A percentile compares a stretch with the other conserved stretches of the same genome.
These are phyloP conservation scores for Cyprinodon tularosa DNA, from an alignment of 2,113 vertebrate genomes.

Conservation along the genomic window DNA sequence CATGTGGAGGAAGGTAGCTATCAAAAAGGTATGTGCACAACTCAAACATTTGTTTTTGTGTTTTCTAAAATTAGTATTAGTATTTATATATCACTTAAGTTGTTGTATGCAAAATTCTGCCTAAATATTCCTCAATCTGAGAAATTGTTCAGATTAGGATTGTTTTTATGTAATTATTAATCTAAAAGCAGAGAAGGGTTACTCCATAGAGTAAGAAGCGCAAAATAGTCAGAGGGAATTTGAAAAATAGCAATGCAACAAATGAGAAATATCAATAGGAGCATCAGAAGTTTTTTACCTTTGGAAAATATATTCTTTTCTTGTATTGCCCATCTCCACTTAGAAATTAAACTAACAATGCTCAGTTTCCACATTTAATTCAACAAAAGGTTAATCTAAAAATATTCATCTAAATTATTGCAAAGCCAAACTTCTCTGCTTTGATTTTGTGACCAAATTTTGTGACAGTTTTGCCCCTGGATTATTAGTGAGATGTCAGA, in stretches of 20 bases:
- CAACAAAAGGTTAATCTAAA: not conserved
- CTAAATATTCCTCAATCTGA: too few relatives aligned
- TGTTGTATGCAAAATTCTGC: too few relatives aligned
- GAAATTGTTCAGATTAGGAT: too few relatives aligned
- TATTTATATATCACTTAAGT: too few relatives aligned
- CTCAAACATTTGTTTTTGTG: too few relatives aligned
- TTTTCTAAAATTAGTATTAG: too few relatives aligned
- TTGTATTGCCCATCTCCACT: not conserved
- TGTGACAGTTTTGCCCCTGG: conserved; percentile 12
- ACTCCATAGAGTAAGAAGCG: too few relatives aligned
- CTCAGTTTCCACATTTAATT: not conserved
- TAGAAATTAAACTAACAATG: not conserved
- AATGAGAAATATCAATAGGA: not conserved
- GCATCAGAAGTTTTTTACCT: not conserved
- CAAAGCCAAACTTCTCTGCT: not conserved
- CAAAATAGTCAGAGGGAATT: not conserved
- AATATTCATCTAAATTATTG: not conserved
- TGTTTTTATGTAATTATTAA: too few relatives aligned
- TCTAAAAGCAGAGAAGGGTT: too few relatives aligned
- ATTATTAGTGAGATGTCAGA: conserved; percentile 34
- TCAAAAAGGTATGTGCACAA: too few relatives aligned
- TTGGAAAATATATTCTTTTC: not conserved
- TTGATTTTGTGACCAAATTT: conserved; percentile 1
- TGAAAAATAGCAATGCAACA: not conserved
- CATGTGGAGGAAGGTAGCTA: too few relatives aligned